Percentiles rank a stretch among this genome's conserved stretches.
These are phyloP conservation scores for Lapara coniferarum DNA, from an alignment of 2,888 invertebrate genomes.

Conservation along the genomic window DNA sequence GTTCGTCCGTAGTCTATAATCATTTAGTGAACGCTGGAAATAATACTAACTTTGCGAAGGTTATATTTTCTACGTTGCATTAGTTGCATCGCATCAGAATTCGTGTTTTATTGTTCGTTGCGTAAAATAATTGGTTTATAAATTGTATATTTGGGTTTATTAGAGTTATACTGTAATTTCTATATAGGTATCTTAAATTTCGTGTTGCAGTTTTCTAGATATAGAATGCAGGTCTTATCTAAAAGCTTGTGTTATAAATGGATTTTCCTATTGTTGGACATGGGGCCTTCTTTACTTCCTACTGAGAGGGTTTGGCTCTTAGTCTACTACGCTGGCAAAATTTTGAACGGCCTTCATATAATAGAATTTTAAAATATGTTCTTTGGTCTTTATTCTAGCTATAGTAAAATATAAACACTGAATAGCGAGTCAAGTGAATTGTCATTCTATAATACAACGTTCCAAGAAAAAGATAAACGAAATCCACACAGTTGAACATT, in stretches of 20 bases:
- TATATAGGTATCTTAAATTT: neutral
- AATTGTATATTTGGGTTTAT: neutral
- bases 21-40: conserved; percentile 47
- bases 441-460: no score
- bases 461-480: no score
- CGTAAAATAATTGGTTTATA: no score
- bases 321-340: no score
- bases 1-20: conserved; percentile 64
- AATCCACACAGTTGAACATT: neutral
- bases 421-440: no score
- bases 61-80: conserved; percentile 24
- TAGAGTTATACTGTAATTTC: neutral
- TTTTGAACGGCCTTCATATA: no score
- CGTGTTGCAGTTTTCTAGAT: neutral
- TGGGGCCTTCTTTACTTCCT: no score
- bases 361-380: no score
- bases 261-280: neutral
- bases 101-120: neutral
- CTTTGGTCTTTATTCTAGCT: no score
- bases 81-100: neutral
- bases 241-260: no score
- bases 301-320: no score
- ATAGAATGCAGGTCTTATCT: neutral
- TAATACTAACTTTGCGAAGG: conserved; percentile 55
- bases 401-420: no score